These are phyloP conservation scores for Drosophila yooni DNA, from an alignment of 2,888 invertebrate genomes.

Conservation along the genomic window DNA sequence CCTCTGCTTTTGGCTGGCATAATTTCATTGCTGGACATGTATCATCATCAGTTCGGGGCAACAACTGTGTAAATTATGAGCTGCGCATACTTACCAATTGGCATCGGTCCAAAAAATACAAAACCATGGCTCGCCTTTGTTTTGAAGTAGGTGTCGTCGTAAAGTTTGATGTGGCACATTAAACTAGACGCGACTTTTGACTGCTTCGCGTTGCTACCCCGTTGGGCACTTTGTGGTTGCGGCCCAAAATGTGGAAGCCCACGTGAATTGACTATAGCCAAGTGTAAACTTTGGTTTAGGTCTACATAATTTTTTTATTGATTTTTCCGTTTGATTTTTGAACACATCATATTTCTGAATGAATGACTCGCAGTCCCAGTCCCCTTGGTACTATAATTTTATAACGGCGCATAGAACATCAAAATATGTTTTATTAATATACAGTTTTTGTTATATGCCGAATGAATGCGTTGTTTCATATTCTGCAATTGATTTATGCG, in stretches of 20 bases:
- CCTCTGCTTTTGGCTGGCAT: conserved; percentile 51
- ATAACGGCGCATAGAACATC: conserved; percentile 16
- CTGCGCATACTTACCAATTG: conserved; percentile 73
- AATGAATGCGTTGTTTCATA: conserved; percentile 24
- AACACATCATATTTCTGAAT: conserved; percentile 29
- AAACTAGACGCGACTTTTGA: conserved; percentile 58
- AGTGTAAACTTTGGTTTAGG: conserved; percentile 22
- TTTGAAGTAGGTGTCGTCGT: conserved; percentile 76
- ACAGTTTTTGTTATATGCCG: conserved; percentile 14
- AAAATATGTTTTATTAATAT: conserved; percentile 27
- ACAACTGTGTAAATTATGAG: conserved; percentile 78
- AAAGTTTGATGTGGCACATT: conserved; percentile 77
- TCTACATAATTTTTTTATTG: conserved; percentile 23
- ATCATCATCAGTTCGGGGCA: conserved; percentile 58
- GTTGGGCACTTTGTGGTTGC: conserved; percentile 47
- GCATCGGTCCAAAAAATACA: conserved; percentile 57
- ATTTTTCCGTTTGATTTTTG: conserved; percentile 31
- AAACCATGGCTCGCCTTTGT: conserved; percentile 36
- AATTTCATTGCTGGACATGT: conserved; percentile 68
- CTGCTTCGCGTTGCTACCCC: conserved; percentile 20
- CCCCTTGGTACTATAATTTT: conserved; percentile 41
- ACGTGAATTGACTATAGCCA: conserved; percentile 25
- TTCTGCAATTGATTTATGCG: conserved; percentile 47
- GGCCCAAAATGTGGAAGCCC: conserved; percentile 43
- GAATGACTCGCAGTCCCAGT: conserved; percentile 27